Conservation (phyloP, 2,888 invertebrate genomes). For the Theretra japonica region DNA sequence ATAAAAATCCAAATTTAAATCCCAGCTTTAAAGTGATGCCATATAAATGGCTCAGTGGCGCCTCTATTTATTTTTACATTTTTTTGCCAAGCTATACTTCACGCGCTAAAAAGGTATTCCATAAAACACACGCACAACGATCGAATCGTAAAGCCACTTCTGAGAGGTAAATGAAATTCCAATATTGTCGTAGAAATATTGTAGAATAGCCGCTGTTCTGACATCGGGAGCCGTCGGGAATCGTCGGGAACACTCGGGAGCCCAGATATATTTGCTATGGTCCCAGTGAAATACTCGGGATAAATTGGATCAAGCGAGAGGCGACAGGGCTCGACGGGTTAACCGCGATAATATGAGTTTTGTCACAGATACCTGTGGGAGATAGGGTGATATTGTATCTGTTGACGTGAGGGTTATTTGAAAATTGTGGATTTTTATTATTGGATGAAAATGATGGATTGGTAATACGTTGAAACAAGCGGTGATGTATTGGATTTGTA, state of each 20-base stretch:
- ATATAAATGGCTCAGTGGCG: no score
- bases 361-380: conserved; percentile 30
- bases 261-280: conserved; percentile 39
- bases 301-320: conserved; percentile 44
- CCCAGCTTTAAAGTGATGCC: no score
- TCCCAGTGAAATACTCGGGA: conserved; percentile 43
- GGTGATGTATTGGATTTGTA: no score
- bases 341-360: conserved; percentile 37
- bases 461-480: background rate
- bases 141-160: background rate
- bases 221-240: background rate
- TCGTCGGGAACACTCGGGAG: conserved; percentile 19
- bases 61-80: no score
- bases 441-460: background rate
- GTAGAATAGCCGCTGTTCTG: conserved; percentile 4
- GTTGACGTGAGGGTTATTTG: background rate
- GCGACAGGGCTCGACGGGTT: conserved; percentile 37
- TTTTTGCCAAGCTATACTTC: no score
- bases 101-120: background rate
- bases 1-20: no score
- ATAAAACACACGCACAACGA: background rate
- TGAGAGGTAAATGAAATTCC: conserved; percentile 21
- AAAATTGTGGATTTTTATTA: conserved; percentile 8
- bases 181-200: no score
- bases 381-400: conserved; percentile 23